A percentile compares a stretch with the other conserved stretches of the same genome.
phyloP scores from a whole-genome alignment of 2,797 vertebrate genomes.

The Sebastes steindachneri region DNA sequence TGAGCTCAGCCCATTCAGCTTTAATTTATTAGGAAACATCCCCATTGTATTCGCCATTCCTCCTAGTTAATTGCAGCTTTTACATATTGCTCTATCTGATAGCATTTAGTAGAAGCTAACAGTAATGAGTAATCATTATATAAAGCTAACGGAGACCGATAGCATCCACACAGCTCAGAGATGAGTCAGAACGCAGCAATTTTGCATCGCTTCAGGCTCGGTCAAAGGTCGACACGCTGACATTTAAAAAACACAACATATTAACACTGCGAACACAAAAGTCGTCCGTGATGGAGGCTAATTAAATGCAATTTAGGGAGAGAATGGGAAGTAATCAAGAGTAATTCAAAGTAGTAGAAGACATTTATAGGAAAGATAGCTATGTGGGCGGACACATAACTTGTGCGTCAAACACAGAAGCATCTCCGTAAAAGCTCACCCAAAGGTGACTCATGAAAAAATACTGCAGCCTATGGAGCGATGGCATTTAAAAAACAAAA shows the following conservation, averaged over 20 bases:
- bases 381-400: background rate
- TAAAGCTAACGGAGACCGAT: background rate
- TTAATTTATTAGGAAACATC: background rate
- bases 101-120: background rate
- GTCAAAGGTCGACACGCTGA: constrained; percentile 1
- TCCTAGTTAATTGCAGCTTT: background rate
- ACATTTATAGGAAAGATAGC: constrained; percentile 11
- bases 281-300: background rate
- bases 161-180: background rate
- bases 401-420: constrained; percentile 1
- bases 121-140: background rate
- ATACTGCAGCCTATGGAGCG: background rate
- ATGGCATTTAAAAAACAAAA: background rate
- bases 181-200: constrained; percentile 11
- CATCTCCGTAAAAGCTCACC: background rate
- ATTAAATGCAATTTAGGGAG: background rate
- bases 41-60: background rate
- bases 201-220: constrained; percentile 8
- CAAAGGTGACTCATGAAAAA: constrained; percentile 4
- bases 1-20: background rate
- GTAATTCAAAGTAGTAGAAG: background rate
- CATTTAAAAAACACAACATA: constrained; percentile 23
- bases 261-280: constrained; percentile 6
- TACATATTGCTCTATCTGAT: background rate
- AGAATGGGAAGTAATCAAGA: background rate